These are phyloP conservation scores for Poeciliopsis turneri DNA, from an alignment of 2,797 vertebrate species.

Conservation along the genomic window DNA sequence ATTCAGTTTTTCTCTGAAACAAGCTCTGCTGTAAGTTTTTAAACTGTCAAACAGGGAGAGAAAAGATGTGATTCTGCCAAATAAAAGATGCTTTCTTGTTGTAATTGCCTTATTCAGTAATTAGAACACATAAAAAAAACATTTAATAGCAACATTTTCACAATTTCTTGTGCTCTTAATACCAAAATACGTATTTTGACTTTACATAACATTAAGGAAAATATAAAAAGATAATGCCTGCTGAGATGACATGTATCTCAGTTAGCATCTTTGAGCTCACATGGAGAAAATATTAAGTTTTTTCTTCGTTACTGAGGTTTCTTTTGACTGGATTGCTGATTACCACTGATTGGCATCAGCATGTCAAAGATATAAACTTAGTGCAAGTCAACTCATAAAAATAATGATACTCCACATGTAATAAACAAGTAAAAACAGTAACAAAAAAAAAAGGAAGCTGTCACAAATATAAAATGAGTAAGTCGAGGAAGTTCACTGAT, in stretches of 20 bases:
- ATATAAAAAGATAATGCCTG: neutral
- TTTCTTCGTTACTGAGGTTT: neutral
- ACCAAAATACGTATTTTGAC: neutral
- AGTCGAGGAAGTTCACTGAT: neutral
- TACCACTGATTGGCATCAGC: neutral
- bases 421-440: neutral
- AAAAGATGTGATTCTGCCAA: neutral
- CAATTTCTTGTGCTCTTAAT: neutral
- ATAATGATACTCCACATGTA: neutral
- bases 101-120: neutral
- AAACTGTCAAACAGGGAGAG: neutral
- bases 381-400: neutral
- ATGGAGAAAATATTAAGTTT: neutral
- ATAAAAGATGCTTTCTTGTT: neutral
- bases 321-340: neutral
- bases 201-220: neutral
- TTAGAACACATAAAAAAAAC: neutral
- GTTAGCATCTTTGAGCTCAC: neutral
- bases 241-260: neutral
- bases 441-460: neutral
- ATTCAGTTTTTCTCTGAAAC: neutral
- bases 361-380: neutral
- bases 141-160: neutral
- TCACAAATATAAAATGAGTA: neutral
- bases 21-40: neutral